These are phyloP conservation scores for Caenorhabditis becei DNA, from an alignment of 2,888 invertebrate species.

Conservation along the genomic window DNA sequence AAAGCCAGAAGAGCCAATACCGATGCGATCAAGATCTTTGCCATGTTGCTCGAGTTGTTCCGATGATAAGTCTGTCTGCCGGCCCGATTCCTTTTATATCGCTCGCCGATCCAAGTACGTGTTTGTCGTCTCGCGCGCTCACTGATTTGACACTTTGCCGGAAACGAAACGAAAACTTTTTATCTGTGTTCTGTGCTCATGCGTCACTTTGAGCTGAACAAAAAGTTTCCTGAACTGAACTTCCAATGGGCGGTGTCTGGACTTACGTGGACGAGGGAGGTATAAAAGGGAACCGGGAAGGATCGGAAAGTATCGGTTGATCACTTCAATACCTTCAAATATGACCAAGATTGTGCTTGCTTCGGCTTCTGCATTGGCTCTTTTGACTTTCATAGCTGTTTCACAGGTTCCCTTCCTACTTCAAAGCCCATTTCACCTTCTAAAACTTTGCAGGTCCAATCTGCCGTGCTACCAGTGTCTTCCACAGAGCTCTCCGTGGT, in stretches of 20 bases:
- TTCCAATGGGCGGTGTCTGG: too few relatives aligned
- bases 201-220: not conserved
- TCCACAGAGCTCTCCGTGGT: slow-evolving; percentile 20
- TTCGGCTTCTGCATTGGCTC: not conserved
- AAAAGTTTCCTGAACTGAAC: not conserved
- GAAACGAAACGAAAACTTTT: slow-evolving; percentile 21
- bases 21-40: slow-evolving; percentile 1
- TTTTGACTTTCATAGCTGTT: slow-evolving; percentile 4
- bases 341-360: slow-evolving; percentile 9
- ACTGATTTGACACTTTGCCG: slow-evolving; percentile 37
- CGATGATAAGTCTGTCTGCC: not conserved
- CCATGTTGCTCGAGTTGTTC: slow-evolving; percentile 2
- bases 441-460: slow-evolving; percentile 13
- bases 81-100: slow-evolving; percentile 1
- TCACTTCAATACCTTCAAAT: not conserved
- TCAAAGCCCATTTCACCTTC: too few relatives aligned
- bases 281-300: not conserved
- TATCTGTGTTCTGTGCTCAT: slow-evolving; percentile 2
- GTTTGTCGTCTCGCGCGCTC: slow-evolving; percentile 12
- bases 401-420: slow-evolving; percentile 1
- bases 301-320: not conserved
- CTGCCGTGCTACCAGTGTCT: slow-evolving; percentile 36
- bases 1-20: not conserved
- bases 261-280: not conserved
- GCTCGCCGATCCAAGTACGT: slow-evolving; percentile 8